These are phyloP conservation scores for Copidosoma aretas DNA, from an alignment of 2,888 invertebrate genomes.

Conservation along the genomic window DNA sequence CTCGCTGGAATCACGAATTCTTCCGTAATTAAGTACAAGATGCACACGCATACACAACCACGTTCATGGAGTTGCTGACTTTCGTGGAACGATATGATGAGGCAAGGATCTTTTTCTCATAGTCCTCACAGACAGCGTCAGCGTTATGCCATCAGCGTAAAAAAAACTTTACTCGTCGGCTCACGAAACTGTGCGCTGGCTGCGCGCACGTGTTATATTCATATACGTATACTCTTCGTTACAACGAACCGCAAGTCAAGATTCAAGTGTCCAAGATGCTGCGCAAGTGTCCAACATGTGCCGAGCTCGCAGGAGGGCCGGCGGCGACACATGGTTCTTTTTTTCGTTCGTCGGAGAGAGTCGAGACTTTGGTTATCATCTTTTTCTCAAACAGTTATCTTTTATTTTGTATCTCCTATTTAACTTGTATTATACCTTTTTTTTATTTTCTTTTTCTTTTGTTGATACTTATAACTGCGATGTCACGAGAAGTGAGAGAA, in stretches of 20 bases:
- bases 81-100: constrained; percentile 19
- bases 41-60: neutral
- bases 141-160: neutral
- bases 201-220: neutral
- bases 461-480: constrained; percentile 32
- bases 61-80: constrained; percentile 5
- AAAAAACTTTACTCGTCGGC: neutral
- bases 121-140: neutral
- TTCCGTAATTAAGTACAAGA: constrained; percentile 38
- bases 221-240: constrained; percentile 28
- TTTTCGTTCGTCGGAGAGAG: constrained; percentile 39
- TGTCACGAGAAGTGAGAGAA: constrained; percentile 16
- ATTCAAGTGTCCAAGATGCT: constrained; percentile 15
- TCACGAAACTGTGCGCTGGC: neutral
- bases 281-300: constrained; percentile 1
- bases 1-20: constrained; percentile 35
- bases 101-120: neutral
- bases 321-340: constrained; percentile 8
- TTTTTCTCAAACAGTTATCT: constrained; percentile 31
- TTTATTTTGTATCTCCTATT: constrained; percentile 33
- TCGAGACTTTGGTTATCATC: constrained; percentile 40
- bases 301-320: neutral
- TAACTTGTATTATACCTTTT: neutral
- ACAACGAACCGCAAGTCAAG: constrained; percentile 37
- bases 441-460: constrained; percentile 18